Base-by-base conservation (phyloP, 1,140 invertebrate genomes). In the Wasmannia auropunctata region DNA sequence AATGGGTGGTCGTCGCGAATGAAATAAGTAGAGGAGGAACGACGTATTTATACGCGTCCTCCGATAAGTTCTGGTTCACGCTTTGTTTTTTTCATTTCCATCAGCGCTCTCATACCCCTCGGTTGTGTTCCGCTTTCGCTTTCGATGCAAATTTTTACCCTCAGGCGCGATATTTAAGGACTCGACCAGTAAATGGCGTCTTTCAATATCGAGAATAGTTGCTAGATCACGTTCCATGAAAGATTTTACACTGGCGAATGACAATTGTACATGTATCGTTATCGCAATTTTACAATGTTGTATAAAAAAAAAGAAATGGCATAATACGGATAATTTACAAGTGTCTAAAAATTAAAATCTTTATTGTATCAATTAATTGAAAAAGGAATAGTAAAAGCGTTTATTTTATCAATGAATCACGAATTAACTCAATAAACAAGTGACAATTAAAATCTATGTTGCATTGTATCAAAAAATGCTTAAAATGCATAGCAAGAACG, bases 141-240 rank as follows among this genome's bases (percentile, higher is more conserved):
- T 90, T 91, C 89, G 76, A 91, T 91, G 90, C 90, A 91, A 91
- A 90, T 91, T 91, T 90, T 90, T 88, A 85, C 56, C 85, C 85
- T 63, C 67, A 0, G 83, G 90, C 90, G 37, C 25, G 85, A 90
- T 85, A 88, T 90, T n/a, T 87, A 91, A 90, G 90, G 81, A 76
- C 56, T 75, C 31, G n/a, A 62, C 63, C 46, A 58, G 56, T 80
- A 87, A 89, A 85, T 77, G 85, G 72, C 74, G 56, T 88, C 89
- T 75, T 90, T 91, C 90, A 91, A 91, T 91, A 91, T 91, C 87
- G 87, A 74, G 85, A 90, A 91, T 80, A 87, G 85, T 91, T 90
- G 89, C 87, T 51, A 49, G 89, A 90, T 91, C 90, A 90, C 89
- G 90, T 80, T 75, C 65, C 51, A 37, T 34, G 37, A 40, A 60